Evolutionary conservation across 1,140 invertebrate species (phyloP), one percentile per base, ranked within the genome.

Genomic region (Drosophila simulans): DNA sequence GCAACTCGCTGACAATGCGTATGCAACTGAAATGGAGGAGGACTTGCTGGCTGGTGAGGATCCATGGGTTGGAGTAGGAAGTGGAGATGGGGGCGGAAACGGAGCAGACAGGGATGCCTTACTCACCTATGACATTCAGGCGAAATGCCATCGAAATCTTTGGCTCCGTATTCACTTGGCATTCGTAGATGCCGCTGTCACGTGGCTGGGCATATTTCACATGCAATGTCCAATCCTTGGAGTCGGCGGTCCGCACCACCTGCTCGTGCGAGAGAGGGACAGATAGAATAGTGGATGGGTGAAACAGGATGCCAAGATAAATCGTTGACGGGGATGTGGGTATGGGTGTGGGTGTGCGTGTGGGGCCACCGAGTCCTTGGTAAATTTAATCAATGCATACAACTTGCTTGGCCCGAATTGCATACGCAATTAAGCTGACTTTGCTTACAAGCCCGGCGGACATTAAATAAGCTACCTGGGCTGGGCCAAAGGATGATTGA

Each of bases 131-230:
- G 69, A 98, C 96, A 93, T 97, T 96, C 71, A 98, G 94, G 80
- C 95, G 95, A 92, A 97, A 97, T 80, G 97, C 97, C 85, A 97
- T 94, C 71, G 96, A 97, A 95, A 97, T 97, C 93, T 97, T 97
- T 54, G 97, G 97, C 92, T 97, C 97, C 8, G 97, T 98, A 93
- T 97, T 97, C 84, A 98, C 96, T 94, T 98, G 97, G 93, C 97
- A 98, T 93, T 98, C 97, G 94, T 98, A 91, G 69, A 97, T 95
- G 55, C 97, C 97, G 37, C 96, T 96, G 93, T 98, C 97, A 81
- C 96, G 94, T 84, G 95, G 93, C 92, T 98, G 96, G 7, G 97
- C 96, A 92, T 97, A 98, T 93, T 97, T 97, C 91, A 98, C 97
- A 93, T 98, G 96, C 69, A 98, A 93, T 58, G 97, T 97, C 97